Conservation (phyloP, 1,140 invertebrate genomes). For the Calephelis virginiensis region DNA sequence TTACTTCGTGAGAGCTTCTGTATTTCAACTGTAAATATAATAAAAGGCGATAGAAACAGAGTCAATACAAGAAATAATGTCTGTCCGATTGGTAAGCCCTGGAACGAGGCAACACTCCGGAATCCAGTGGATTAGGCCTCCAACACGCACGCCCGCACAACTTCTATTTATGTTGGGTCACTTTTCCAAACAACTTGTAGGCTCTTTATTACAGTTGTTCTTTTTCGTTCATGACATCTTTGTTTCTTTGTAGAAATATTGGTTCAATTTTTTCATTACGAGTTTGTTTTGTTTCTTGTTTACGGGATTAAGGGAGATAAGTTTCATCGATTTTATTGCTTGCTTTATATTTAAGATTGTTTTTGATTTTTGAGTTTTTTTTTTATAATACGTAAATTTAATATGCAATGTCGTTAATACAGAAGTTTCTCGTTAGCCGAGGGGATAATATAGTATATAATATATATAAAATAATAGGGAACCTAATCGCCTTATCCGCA, state of each 20-base stretch:
- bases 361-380: conserved; percentile 14
- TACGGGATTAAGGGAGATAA: conserved; percentile 31
- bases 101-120: conserved; percentile 42
- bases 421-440: too few species aligned
- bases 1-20: conserved; percentile 1
- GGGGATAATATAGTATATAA: too few species aligned
- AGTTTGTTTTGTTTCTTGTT: conserved; percentile 17
- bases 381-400: not conserved
- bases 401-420: too few species aligned
- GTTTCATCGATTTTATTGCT: conserved; percentile 10
- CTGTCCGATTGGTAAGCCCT: conserved; percentile 43
- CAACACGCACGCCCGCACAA: conserved; percentile 63
- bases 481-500: too few species aligned
- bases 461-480: too few species aligned
- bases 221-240: conserved; percentile 67
- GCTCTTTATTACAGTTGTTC: conserved; percentile 77
- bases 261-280: conserved; percentile 53
- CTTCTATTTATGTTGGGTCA: conserved; percentile 70
- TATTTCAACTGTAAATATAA: conserved; percentile 25
- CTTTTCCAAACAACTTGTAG: conserved; percentile 75
- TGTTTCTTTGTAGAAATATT: conserved; percentile 65
- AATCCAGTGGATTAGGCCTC: conserved; percentile 71
- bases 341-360: not conserved
- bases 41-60: conserved; percentile 40
- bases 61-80: conserved; percentile 65